Conservation (phyloP, 2,888 invertebrate species). For the Athalia circularis region DNA sequence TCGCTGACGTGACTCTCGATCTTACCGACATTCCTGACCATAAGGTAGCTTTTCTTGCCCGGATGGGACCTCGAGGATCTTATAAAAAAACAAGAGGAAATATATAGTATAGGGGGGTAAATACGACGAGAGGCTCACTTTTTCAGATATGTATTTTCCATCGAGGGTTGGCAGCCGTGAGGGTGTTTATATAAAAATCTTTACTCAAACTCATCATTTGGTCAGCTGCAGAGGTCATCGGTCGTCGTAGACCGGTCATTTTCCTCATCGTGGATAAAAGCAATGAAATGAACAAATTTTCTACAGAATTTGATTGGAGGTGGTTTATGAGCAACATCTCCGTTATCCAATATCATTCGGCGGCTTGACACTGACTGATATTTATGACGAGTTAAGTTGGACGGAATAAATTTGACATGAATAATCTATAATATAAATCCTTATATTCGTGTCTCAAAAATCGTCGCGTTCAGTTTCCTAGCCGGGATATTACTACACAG, state of each 20-base stretch:
- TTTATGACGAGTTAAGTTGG: conserved; percentile 1
- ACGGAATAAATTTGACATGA: neutral
- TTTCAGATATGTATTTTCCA: no score
- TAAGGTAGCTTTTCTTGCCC: conserved; percentile 1
- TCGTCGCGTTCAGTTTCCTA: neutral
- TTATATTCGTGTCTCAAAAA: neutral
- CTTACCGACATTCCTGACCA: conserved; percentile 33
- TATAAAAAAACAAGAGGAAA: conserved; percentile 8
- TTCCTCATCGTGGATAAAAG: no score
- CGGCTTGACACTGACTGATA: conserved; percentile 30
- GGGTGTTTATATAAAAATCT: no score
- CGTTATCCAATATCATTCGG: neutral
- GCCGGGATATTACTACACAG: neutral
- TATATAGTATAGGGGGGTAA: neutral
- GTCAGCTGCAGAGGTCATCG: no score
- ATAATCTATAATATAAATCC: neutral
- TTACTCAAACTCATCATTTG: no score
- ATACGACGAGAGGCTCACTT: no score
- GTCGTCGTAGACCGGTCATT: no score
- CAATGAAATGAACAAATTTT: neutral
- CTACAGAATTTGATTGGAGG: neutral
- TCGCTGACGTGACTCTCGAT: conserved; percentile 41
- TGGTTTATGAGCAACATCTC: neutral
- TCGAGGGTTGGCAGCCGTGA: no score
- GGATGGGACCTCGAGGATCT: conserved; percentile 15